A percentile compares a stretch with the other conserved stretches of the same genome.
phyloP scores from a whole-genome alignment of 1,140 invertebrate genomes.

The Achatina immaculata region DNA sequence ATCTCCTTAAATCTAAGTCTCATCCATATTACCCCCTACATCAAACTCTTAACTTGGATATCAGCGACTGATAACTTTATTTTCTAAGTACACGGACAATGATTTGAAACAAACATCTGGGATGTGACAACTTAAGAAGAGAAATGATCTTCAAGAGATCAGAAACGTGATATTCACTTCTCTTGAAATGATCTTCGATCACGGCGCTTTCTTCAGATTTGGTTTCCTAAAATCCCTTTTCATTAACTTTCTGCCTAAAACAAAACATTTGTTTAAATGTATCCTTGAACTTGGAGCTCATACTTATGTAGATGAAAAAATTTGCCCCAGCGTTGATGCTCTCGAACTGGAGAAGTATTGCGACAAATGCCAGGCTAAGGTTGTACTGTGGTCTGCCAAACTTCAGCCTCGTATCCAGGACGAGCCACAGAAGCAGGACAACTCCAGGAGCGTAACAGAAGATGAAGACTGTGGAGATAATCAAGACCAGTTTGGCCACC shows the following conservation, averaged over 20 bases:
- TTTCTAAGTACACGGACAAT: too few relatives aligned
- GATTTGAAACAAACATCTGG: too few relatives aligned
- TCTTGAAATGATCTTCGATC: too few relatives aligned
- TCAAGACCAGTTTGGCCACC: neutral
- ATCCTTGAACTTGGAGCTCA: neutral
- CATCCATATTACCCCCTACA: too few relatives aligned
- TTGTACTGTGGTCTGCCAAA: neutral
- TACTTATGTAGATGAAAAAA: neutral
- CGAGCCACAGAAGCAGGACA: neutral
- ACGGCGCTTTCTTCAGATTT: too few relatives aligned
- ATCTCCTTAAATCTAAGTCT: too few relatives aligned
- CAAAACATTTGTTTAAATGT: neutral
- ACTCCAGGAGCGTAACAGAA: neutral
- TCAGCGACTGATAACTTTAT: too few relatives aligned
- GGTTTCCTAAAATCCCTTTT: too few relatives aligned
- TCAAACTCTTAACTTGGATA: too few relatives aligned
- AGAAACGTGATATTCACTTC: too few relatives aligned
- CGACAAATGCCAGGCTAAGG: neutral
- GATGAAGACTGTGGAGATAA: conserved; percentile 6
- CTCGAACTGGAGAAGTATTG: neutral
- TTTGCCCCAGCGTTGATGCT: neutral
- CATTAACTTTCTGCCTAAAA: neutral
- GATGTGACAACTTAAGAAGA: too few relatives aligned
- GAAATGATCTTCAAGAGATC: too few relatives aligned
- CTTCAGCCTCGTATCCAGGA: neutral